phyloP scores from a whole-genome alignment of 2,888 invertebrate species.

The Dicyrtoma fusca region DNA sequence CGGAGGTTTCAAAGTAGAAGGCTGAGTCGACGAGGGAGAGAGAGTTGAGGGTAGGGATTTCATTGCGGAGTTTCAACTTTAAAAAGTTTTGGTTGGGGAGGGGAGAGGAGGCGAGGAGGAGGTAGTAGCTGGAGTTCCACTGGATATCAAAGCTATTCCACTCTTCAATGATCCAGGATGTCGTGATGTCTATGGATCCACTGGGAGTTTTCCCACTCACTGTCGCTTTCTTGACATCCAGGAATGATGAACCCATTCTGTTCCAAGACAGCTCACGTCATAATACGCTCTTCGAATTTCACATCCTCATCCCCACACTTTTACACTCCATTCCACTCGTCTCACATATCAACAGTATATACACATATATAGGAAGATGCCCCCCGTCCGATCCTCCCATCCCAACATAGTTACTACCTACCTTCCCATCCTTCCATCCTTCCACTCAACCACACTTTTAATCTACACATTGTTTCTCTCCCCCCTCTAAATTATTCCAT shows the following conservation, averaged over 20 bases:
- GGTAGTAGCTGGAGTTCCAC: constrained; percentile 46
- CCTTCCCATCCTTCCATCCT: no score
- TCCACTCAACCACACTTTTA: no score
- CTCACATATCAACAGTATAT: background rate
- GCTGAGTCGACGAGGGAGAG: constrained; percentile 46
- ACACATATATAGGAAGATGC: background rate
- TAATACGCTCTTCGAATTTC: constrained; percentile 3
- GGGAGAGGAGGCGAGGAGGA: constrained; percentile 16
- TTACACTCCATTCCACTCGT: background rate
- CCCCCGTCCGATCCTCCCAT: background rate
- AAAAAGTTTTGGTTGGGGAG: constrained; percentile 39
- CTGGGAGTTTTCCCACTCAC: constrained; percentile 43
- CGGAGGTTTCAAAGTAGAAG: constrained; percentile 34
- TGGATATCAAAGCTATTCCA: constrained; percentile 51
- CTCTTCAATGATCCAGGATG: constrained; percentile 47
- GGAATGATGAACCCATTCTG: constrained; percentile 41
- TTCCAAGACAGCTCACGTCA: constrained; percentile 14
- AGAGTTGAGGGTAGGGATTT: constrained; percentile 45
- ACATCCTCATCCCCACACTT: constrained; percentile 6
- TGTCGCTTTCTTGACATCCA: constrained; percentile 45
- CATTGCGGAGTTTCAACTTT: constrained; percentile 47
- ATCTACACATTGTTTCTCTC: no score
- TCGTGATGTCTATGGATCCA: constrained; percentile 43
- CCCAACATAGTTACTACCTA: no score
- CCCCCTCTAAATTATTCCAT: no score